These are phyloP conservation scores for Platysteira castanea DNA, from an alignment of 2,113 vertebrate genomes.

Conservation along the genomic window DNA sequence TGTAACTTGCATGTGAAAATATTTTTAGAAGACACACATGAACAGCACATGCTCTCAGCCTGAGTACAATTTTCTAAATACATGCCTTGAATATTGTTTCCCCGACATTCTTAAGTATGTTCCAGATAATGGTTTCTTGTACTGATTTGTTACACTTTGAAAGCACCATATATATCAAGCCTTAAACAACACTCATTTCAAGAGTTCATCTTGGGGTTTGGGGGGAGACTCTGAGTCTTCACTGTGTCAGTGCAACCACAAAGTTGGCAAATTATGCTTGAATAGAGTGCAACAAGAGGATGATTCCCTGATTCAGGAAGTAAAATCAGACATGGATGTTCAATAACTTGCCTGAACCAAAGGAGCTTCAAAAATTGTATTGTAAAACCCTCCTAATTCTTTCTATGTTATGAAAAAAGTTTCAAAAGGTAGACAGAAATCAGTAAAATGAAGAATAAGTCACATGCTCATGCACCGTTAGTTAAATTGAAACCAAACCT, in stretches of 20 bases:
- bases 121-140: not conserved
- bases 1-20: constrained; percentile 34
- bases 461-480: not conserved
- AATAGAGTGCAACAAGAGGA: not conserved
- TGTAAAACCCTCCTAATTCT: not conserved
- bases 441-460: not conserved
- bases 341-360: not conserved
- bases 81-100: not conserved
- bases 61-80: not conserved
- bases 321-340: not conserved
- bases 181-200: not conserved
- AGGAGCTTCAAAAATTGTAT: not conserved
- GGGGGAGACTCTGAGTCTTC: not conserved
- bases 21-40: constrained; percentile 47
- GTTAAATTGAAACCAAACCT: not conserved
- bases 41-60: constrained; percentile 7
- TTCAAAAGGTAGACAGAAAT: not conserved
- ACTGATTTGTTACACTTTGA: not conserved
- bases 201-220: not conserved
- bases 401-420: not conserved
- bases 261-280: not conserved
- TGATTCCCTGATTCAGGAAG: not conserved
- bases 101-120: not conserved
- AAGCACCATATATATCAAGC: not conserved
- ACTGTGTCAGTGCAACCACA: not conserved